These are phyloP conservation scores for Megathymus violae DNA, from an alignment of 1,140 invertebrate genomes.

Conservation along the genomic window DNA sequence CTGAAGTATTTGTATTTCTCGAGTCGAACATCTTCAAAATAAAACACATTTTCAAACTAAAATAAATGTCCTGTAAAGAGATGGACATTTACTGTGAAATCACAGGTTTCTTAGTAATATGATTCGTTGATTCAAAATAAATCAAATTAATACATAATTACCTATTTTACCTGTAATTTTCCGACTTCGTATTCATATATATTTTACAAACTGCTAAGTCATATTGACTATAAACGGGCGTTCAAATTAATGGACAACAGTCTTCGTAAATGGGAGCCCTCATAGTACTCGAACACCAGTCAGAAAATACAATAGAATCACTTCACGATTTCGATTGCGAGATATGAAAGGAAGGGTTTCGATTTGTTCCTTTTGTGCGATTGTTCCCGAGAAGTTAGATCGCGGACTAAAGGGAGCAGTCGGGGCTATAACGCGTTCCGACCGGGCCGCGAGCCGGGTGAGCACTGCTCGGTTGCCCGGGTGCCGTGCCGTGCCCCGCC, in stretches of 20 bases:
- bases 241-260: not conserved
- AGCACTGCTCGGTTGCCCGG: constrained; percentile 49
- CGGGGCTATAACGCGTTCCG: constrained; percentile 33
- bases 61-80: too few relatives aligned
- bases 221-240: too few relatives aligned
- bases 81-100: too few relatives aligned
- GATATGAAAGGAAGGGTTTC: constrained; percentile 46
- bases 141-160: too few relatives aligned
- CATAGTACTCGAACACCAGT: constrained; percentile 21
- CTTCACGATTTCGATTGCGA: constrained; percentile 54
- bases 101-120: too few relatives aligned
- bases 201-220: too few relatives aligned
- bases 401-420: constrained; percentile 22
- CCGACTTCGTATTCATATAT: too few relatives aligned
- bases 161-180: too few relatives aligned
- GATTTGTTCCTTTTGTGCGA: constrained; percentile 48
- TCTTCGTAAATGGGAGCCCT: not conserved
- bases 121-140: too few relatives aligned
- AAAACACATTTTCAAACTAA: too few relatives aligned
- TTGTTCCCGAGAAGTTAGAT: constrained; percentile 61
- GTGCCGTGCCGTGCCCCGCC: constrained; percentile 44
- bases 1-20: too few relatives aligned
- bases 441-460: constrained; percentile 53
- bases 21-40: too few relatives aligned
- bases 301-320: constrained; percentile 38